Evolutionary conservation across 2,888 invertebrate genomes (phyloP).

Genomic region (Neuroscelio doddi): DNA sequence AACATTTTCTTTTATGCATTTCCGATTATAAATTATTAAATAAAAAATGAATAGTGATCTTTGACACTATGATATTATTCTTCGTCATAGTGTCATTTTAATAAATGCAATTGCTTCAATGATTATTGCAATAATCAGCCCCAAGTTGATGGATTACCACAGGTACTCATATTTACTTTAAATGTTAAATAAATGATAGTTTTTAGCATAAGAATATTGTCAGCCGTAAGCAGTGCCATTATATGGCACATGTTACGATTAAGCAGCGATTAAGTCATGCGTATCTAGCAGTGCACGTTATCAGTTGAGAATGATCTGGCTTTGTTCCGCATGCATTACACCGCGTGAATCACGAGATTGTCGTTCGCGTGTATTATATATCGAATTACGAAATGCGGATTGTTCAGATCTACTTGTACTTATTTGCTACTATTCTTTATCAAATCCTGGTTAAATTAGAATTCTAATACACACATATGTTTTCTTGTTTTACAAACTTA

Average conservation of each 20-base stretch:
- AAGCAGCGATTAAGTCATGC: conserved; percentile 27
- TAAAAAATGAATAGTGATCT: conserved; percentile 14
- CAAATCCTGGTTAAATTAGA: too few relatives aligned
- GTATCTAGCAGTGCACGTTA: conserved; percentile 18
- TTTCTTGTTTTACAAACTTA: too few relatives aligned
- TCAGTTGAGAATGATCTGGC: conserved; percentile 24
- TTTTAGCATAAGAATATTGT: conserved; percentile 1
- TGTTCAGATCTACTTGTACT: conserved; percentile 8
- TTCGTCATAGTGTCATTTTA: conserved; percentile 19
- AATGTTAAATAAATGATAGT: conserved; percentile 9
- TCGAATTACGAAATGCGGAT: conserved; percentile 16
- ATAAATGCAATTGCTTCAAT: conserved; percentile 16
- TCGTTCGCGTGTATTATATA: conserved; percentile 13
- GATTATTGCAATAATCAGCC: not conserved
- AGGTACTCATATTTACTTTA: not conserved
- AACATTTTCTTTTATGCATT: too few relatives aligned
- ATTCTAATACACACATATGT: too few relatives aligned
- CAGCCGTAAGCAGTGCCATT: not conserved
- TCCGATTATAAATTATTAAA: too few relatives aligned
- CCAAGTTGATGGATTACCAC: conserved; percentile 6
- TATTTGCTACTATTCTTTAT: too few relatives aligned
- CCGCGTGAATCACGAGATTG: conserved; percentile 22
- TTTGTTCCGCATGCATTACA: conserved; percentile 18
- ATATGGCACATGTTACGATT: conserved; percentile 10
- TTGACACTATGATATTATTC: conserved; percentile 8